Base-by-base conservation (phyloP, 2,113 vertebrate genomes). In the Cepphus grylle region DNA sequence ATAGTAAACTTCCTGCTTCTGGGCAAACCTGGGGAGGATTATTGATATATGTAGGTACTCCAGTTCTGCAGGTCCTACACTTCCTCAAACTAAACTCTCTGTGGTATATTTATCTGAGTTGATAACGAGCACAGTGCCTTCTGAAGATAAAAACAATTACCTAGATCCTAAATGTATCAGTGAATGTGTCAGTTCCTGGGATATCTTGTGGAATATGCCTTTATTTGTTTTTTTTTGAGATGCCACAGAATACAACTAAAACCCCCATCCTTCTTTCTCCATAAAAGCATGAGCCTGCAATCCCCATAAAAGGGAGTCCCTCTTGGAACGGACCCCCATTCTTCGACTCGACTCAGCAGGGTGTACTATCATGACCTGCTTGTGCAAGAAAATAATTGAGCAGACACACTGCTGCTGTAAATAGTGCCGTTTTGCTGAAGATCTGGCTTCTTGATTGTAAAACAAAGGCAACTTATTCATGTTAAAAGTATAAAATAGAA, bases 401-500 rank as follows among this genome's bases (percentile, higher is more conserved):
- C 74, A 93, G 78, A 38, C 36, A 56, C 2, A 6, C 53, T 36
- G 62, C 43, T 80, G 81, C 53, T 85, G 47, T 66, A 81, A 94
- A 88, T 40, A 49, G 52, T 34, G 47, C 9, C 38, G 36, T 71
- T 91, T 59, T 61, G n/a, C 95, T 90, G 59, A 93, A 93, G 71
- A 85, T 55, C 27, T 83, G 89, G 38, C 84, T 95, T 62, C 53
- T 90, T 96, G 67, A 79, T 42, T 77, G 52, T 72, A 70, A 94
- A 86, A 82, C 34, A 85, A 92, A 92, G 86, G n/a, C 32, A 90
- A 87, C 15, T 82, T 73, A 80, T 18, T 90, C 4, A 65, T 49
- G 50, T 78, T 81, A 49, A 94, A 95, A 91, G 22, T 45, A 56
- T 63, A 90, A 95, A 96, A 91, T 40, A 62, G 50, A 95, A 73